Percentiles rank a stretch among this genome's conserved stretches.
Evolutionary conservation across 2,888 invertebrate genomes (phyloP).

Genomic region (Nudaria mundana): DNA sequence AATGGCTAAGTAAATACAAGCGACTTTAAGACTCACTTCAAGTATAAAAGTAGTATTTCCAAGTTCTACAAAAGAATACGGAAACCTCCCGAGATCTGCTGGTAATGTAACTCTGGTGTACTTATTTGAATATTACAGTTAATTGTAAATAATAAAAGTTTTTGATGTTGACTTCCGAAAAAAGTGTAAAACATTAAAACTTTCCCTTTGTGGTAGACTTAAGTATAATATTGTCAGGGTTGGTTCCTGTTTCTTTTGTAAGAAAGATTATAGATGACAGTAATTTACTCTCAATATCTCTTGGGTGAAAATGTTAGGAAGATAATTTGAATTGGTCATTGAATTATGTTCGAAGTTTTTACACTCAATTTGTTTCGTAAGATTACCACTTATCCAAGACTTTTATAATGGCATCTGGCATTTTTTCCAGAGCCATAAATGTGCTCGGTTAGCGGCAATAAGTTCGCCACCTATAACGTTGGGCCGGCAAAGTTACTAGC

Average conservation of each 20-base stretch:
- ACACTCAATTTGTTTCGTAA: constrained; percentile 2
- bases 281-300: constrained; percentile 8
- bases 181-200: constrained; percentile 35
- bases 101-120: constrained; percentile 41
- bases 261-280: constrained; percentile 5
- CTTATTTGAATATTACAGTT: constrained; percentile 47
- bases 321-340: constrained; percentile 1
- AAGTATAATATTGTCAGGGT: constrained; percentile 25
- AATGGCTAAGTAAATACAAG: too few relatives aligned
- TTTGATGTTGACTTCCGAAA: constrained; percentile 22
- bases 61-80: constrained; percentile 29
- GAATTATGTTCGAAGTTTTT: constrained; percentile 5
- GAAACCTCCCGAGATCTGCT: constrained; percentile 26
- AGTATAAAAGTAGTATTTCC: too few relatives aligned
- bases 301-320: not conserved
- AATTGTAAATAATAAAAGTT: too few relatives aligned
- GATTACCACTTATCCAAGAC: too few relatives aligned
- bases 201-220: constrained; percentile 32
- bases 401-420: too few relatives aligned
- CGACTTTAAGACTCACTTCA: too few relatives aligned
- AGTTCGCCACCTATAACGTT: too few relatives aligned
- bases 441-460: too few relatives aligned
- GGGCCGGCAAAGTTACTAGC: too few relatives aligned
- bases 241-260: constrained; percentile 19
- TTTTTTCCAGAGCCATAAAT: too few relatives aligned